Evolutionary conservation across 1,140 invertebrate species (phyloP).

Genomic region (Dinoponera quadriceps): DNA sequence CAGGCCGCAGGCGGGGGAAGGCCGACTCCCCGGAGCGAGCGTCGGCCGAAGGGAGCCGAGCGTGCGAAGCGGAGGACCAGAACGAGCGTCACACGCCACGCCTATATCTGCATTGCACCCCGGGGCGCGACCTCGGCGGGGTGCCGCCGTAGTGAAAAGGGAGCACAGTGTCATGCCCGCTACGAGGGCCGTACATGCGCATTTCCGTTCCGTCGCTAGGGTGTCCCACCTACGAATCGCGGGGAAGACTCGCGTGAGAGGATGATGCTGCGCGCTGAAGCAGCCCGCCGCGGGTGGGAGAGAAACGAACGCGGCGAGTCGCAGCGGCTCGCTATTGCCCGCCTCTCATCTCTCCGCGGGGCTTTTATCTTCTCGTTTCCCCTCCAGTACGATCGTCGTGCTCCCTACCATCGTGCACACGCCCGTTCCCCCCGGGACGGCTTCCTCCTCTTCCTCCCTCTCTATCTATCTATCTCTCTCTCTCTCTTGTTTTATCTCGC

Average conservation of each 20-base stretch:
- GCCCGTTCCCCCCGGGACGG: conserved; percentile 9
- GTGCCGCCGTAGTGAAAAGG: conserved; percentile 67
- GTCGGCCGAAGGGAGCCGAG: conserved; percentile 6
- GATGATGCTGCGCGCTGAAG: conserved; percentile 77
- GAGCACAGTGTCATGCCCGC: conserved; percentile 69
- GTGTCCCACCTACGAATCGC: conserved; percentile 67
- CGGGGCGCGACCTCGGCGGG: conserved; percentile 37
- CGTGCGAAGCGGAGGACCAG: conserved; percentile 34
- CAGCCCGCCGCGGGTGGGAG: conserved; percentile 53
- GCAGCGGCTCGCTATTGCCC: conserved; percentile 66
- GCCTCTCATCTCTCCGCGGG: conserved; percentile 67
- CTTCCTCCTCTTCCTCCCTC: conserved; percentile 60
- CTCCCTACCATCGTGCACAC: not conserved
- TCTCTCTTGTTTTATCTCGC: conserved; percentile 40
- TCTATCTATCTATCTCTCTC: conserved; percentile 58
- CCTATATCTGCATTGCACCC: conserved; percentile 75
- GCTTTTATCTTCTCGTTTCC: conserved; percentile 72
- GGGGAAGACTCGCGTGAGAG: conserved; percentile 3
- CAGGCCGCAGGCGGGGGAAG: too few relatives aligned
- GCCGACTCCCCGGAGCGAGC: not conserved
- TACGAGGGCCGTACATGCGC: conserved; percentile 73
- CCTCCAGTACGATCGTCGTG: conserved; percentile 14
- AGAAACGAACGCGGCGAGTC: conserved; percentile 54
- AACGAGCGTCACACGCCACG: conserved; percentile 56
- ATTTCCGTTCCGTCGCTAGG: conserved; percentile 63